Evolutionary conservation across 2,113 vertebrate species (phyloP).

Genomic region (Puffinus mauretanicus): DNA sequence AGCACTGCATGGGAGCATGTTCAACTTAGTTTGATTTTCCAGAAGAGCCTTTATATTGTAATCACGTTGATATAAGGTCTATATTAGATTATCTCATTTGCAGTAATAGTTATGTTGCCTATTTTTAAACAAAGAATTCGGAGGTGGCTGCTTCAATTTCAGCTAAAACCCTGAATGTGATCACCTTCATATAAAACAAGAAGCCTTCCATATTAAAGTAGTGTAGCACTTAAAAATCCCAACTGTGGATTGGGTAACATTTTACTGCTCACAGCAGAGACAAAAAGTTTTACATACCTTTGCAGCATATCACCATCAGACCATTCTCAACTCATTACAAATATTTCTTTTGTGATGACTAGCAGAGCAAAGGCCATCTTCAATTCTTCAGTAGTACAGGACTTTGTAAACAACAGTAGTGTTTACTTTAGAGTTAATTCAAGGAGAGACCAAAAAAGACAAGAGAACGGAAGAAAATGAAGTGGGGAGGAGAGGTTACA

Average conservation of each 20-base stretch:
- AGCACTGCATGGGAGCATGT: neutral
- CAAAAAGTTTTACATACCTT: neutral
- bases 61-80: neutral
- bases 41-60: neutral
- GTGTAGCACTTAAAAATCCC: neutral
- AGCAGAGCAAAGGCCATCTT: neutral
- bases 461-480: neutral
- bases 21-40: neutral
- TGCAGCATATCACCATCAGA: neutral
- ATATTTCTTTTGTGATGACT: neutral
- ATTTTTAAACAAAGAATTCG: neutral
- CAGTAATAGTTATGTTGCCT: neutral
- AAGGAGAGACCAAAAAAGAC: neutral
- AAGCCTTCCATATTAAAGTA: neutral
- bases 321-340: neutral
- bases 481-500: neutral
- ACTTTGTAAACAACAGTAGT: neutral
- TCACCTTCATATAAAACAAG: neutral
- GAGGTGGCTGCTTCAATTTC: neutral
- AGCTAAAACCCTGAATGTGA: neutral
- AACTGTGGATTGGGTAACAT: neutral
- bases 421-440: neutral
- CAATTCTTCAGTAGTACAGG: neutral
- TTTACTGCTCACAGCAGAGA: neutral
- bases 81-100: neutral